These are phyloP conservation scores for Microctonus brassicae DNA, from an alignment of 2,888 invertebrate species.

Conservation along the genomic window DNA sequence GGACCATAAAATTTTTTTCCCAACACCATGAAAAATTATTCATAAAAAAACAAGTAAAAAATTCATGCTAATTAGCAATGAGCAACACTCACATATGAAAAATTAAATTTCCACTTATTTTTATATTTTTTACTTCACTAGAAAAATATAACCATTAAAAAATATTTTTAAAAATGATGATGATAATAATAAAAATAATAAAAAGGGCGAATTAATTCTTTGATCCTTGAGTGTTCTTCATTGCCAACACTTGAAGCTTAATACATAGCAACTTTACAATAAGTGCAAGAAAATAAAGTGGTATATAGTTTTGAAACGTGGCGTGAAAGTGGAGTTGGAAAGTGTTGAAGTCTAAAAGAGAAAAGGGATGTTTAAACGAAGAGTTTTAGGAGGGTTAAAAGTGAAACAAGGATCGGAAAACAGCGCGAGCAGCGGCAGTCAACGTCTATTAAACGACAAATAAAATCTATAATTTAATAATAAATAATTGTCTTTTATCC, in stretches of 20 bases:
- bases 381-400: conserved; percentile 32
- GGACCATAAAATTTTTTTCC: neutral
- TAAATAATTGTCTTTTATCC: conserved; percentile 28
- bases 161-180: neutral
- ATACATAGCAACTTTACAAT: conserved; percentile 6
- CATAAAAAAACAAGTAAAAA: neutral
- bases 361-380: neutral
- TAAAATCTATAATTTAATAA: conserved; percentile 35
- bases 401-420: conserved; percentile 58
- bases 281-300: conserved; percentile 13
- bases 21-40: neutral
- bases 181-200: neutral
- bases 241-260: conserved; percentile 1
- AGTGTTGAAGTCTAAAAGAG: neutral
- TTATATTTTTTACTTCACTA: too few relatives aligned
- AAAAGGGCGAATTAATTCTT: neutral
- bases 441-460: conserved; percentile 62
- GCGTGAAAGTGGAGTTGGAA: conserved; percentile 2
- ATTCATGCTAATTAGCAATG: neutral
- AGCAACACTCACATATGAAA: neutral
- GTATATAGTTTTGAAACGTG: conserved; percentile 3
- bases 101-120: too few relatives aligned
- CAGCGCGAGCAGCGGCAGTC: conserved; percentile 71
- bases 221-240: conserved; percentile 11
- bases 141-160: neutral